Conservation (phyloP, 1,140 invertebrate genomes). For the Drosophila lowei region DNA sequence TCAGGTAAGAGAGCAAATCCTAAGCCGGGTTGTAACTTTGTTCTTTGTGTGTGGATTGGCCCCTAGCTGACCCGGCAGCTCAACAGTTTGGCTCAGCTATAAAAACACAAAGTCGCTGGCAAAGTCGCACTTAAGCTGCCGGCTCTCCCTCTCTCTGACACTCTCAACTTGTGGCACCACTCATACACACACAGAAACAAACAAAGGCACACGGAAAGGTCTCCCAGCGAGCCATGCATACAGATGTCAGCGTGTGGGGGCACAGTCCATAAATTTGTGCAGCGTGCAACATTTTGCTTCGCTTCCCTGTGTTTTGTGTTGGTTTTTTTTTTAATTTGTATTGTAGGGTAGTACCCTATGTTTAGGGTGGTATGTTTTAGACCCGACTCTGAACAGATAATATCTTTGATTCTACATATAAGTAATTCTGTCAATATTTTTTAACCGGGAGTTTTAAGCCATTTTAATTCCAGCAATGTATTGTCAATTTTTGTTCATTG, state of each 20-base stretch:
- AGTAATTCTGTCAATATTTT: too few species aligned
- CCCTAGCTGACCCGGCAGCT: constrained; percentile 39
- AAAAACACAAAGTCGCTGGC: constrained; percentile 71
- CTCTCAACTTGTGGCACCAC: constrained; percentile 37
- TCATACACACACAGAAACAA: constrained; percentile 11
- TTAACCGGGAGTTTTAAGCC: too few species aligned
- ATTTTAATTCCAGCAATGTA: too few species aligned
- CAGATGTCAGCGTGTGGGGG: constrained; percentile 59
- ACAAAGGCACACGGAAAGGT: constrained; percentile 29
- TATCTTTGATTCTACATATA: too few species aligned
- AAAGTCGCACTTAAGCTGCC: constrained; percentile 69
- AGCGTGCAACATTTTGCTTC: constrained; percentile 57
- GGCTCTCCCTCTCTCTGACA: constrained; percentile 3
- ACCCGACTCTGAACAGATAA: too few species aligned
- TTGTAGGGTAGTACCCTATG: too few species aligned
- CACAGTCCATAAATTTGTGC: constrained; percentile 68
- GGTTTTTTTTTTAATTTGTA: too few species aligned
- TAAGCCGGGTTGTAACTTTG: constrained; percentile 45
- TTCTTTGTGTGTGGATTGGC: constrained; percentile 19
- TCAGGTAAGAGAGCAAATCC: constrained; percentile 29
- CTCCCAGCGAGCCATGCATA: constrained; percentile 38
- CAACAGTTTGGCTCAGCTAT: constrained; percentile 69
- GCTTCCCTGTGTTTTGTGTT: not conserved
- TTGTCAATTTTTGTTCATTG: too few species aligned
- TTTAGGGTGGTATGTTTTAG: too few species aligned